Evolutionary conservation across 2,797 vertebrate genomes (phyloP).

Genomic region (Lacerta agilis): DNA sequence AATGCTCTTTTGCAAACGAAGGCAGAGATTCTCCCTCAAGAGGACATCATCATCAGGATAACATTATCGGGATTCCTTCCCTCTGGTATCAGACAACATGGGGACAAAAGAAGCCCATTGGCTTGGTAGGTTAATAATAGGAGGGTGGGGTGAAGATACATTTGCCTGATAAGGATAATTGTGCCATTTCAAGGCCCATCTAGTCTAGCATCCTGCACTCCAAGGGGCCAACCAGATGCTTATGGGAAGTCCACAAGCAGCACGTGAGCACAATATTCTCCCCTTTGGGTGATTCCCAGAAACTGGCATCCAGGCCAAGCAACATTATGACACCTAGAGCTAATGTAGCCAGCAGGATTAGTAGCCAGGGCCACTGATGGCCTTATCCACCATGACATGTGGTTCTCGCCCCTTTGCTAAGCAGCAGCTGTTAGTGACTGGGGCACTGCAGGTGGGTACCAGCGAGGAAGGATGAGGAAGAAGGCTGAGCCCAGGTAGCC

Average conservation of each 20-base stretch:
- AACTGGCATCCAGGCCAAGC: no score
- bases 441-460: background rate
- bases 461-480: background rate
- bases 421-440: background rate
- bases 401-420: background rate
- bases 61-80: constrained; percentile 2
- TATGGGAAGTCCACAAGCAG: no score
- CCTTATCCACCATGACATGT: background rate
- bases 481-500: background rate
- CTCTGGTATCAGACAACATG: background rate
- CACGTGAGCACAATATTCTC: no score
- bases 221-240: no score
- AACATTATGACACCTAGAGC: no score
- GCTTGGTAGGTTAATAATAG: background rate
- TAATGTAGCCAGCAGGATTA: no score
- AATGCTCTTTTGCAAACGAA: background rate
- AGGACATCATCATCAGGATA: background rate
- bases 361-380: no score
- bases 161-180: background rate
- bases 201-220: no score
- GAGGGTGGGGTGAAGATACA: background rate
- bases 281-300: no score
- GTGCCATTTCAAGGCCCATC: background rate
- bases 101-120: background rate
- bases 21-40: background rate